Conservation (phyloP, 1,140 invertebrate species). For the Polyergus mexicanus region DNA sequence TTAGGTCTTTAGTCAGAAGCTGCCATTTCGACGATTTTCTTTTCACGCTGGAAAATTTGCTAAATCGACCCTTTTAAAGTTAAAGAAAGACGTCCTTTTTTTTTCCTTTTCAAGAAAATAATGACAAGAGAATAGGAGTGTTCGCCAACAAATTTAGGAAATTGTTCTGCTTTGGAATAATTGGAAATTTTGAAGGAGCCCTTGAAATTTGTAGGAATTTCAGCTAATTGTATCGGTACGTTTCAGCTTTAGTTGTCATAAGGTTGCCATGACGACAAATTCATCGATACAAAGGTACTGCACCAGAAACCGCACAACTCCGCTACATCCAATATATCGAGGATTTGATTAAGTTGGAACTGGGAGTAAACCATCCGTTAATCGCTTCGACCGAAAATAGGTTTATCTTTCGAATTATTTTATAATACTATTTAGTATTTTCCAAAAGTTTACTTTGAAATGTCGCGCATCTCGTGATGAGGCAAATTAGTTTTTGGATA, state of each 20-base stretch:
- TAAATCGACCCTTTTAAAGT: slow-evolving; percentile 14
- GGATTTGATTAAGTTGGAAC: slow-evolving; percentile 14
- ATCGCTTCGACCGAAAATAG: not conserved
- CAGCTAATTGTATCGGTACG: not conserved
- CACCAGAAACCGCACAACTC: slow-evolving; percentile 16
- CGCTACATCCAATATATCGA: slow-evolving; percentile 14
- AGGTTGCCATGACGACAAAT: slow-evolving; percentile 44
- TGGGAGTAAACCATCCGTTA: not conserved
- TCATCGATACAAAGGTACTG: slow-evolving; percentile 36
- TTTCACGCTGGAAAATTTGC: not conserved
- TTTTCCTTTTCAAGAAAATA: not conserved
- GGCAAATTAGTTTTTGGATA: not conserved
- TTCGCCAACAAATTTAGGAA: not conserved
- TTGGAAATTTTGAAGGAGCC: not conserved
- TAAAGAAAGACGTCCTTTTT: not conserved
- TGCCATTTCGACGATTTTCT: not conserved
- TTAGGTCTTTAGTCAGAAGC: not conserved
- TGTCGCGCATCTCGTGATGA: too few species aligned
- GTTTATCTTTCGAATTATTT: not conserved
- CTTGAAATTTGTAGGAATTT: slow-evolving; percentile 29
- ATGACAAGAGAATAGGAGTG: not conserved
- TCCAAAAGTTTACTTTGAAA: not conserved
- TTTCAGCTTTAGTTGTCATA: slow-evolving; percentile 32
- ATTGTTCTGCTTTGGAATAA: not conserved
- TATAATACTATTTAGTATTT: not conserved